Base-by-base conservation (phyloP, 2,888 invertebrate species). In the Spilosoma lubricipeda region DNA sequence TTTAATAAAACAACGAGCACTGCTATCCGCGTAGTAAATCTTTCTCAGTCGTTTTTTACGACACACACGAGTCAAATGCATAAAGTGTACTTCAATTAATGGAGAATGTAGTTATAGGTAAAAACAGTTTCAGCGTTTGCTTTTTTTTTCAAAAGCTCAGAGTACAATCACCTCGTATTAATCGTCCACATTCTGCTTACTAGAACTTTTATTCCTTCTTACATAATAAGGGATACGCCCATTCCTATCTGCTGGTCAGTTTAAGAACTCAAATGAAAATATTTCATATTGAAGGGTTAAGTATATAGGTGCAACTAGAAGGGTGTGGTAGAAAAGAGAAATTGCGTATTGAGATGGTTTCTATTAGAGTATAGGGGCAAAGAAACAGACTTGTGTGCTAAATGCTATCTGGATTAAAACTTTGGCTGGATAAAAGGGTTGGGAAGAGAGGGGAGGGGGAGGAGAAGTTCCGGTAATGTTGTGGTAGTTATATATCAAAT, bases 1-100 rank as follows among this genome's bases (percentile, higher is more conserved):
- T 74, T 71, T 71, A 71, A 71, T 74, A 69, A 68, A 59, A 36
- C 45, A 64, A 72, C 45, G 15, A 36, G 30, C 15, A 45, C 8
- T 15, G 42, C 67, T 63, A 67, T 67, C 42, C 23, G 64, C 0
- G 20, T 63, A 56, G 42, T 59, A 70, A 63, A 72, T 68, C 33
- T 33, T 45, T 63, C 36, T n/a, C 63, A 42, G 67, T 72, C 5
- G n/a, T 39, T 52, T 39, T 73, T 69, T 66, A 67, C 67, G 56
- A 72, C 18, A 67, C 67, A 59, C 72, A 9, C 18, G 56, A 27
- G 33, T n/a, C 18, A 48, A 33, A 71, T 65, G 52, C 20, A 59
- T 39, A 15, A 11, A 30, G 39, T 69, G n/a, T 36, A 69, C 23
- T 33, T 27, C 30, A 23, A 45, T 48, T 18, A 45, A 13, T 45